Conservation (phyloP, 2,888 invertebrate genomes). For the Caradrina clavipalpis region DNA sequence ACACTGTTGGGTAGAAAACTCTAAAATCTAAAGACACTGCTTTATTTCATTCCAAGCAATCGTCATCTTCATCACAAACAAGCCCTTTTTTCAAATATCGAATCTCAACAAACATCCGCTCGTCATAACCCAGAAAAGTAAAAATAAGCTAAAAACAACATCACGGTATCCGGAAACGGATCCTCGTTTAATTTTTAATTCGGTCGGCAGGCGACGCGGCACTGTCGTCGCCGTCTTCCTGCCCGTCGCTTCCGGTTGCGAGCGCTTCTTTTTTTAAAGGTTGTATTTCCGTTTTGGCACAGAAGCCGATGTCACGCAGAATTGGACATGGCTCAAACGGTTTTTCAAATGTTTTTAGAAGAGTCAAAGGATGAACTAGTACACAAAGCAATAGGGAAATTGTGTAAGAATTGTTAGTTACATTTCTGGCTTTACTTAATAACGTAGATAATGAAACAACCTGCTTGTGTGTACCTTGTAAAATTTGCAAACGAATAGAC, state of each 20-base stretch:
- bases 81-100: slow-evolving; percentile 25
- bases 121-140: slow-evolving; percentile 56
- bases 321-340: slow-evolving; percentile 71
- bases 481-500: too few species aligned
- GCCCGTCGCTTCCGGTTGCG: slow-evolving; percentile 86
- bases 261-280: slow-evolving; percentile 84
- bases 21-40: too few species aligned
- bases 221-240: slow-evolving; percentile 89
- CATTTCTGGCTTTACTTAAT: neutral
- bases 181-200: slow-evolving; percentile 90
- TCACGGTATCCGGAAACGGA: slow-evolving; percentile 87
- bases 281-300: slow-evolving; percentile 87
- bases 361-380: neutral
- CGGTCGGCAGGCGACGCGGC: slow-evolving; percentile 82
- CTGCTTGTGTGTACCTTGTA: neutral
- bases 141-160: slow-evolving; percentile 72
- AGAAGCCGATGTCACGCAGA: slow-evolving; percentile 77
- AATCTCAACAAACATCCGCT: slow-evolving; percentile 48
- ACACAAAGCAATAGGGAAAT: neutral
- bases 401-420: neutral
- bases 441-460: neutral
- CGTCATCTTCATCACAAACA: neutral
- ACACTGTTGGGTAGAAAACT: too few species aligned
- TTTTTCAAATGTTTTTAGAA: slow-evolving; percentile 25
- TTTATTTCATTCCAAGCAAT: too few species aligned